Evolutionary conservation across 2,113 vertebrate genomes (phyloP).

Genomic region (Neoarius graeffei): DNA sequence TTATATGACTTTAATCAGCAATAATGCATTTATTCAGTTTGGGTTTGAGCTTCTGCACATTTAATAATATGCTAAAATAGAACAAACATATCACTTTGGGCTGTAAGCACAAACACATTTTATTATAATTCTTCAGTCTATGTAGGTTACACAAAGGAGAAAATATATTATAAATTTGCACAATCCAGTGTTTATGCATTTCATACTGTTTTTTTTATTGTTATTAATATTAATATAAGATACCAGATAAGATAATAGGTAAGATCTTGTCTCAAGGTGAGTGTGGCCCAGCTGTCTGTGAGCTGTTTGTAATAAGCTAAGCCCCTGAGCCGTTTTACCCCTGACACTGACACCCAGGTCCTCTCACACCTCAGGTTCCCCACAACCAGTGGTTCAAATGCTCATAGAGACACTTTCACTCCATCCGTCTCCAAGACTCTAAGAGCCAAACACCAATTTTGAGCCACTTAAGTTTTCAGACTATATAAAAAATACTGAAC

Average conservation of each 20-base stretch:
- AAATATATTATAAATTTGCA: not conserved
- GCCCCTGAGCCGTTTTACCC: conserved; percentile 68
- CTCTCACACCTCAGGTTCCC: conserved; percentile 63
- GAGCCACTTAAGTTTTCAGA: not conserved
- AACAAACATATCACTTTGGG: not conserved
- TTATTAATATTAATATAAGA: not conserved
- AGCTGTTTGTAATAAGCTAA: conserved; percentile 76
- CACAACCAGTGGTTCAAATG: conserved; percentile 33
- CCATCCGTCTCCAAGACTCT: not conserved
- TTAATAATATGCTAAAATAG: not conserved
- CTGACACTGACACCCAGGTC: conserved; percentile 64
- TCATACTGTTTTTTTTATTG: not conserved
- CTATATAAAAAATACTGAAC: not conserved
- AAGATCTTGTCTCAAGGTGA: conserved; percentile 58
- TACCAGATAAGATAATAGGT: conserved; percentile 5
- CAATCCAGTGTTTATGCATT: not conserved
- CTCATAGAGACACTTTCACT: conserved; percentile 17
- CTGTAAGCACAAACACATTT: not conserved
- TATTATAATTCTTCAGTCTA: not conserved
- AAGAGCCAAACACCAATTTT: not conserved
- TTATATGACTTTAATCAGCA: not conserved
- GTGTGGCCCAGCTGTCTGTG: conserved; percentile 45
- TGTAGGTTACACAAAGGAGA: not conserved
- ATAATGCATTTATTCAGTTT: not conserved
- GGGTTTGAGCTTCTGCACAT: not conserved